Conservation (phyloP, 2,888 invertebrate species). For the Phorcus lineatus region DNA sequence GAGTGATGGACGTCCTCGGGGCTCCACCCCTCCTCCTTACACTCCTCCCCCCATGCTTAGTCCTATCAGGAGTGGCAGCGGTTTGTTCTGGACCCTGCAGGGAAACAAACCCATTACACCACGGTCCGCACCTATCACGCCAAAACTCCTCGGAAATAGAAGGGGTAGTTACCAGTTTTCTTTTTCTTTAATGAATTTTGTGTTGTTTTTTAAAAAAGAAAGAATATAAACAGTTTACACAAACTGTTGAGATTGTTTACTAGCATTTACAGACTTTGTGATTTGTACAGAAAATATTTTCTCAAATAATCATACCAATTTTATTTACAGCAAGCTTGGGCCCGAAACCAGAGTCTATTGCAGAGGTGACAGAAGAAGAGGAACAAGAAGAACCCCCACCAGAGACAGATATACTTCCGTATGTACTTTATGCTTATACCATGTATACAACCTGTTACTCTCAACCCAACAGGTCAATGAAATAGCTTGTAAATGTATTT, state of each 20-base stretch:
- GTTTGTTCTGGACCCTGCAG: slow-evolving; percentile 82
- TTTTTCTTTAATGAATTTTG: background rate
- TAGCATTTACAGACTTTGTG: background rate
- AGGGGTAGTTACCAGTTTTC: slow-evolving; percentile 33
- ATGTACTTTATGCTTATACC: slow-evolving; percentile 44
- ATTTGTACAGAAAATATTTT: background rate
- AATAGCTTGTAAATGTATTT: too few relatives aligned
- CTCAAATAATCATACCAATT: background rate
- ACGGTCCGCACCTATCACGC: slow-evolving; percentile 72
- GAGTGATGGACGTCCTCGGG: slow-evolving; percentile 44
- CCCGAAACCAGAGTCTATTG: slow-evolving; percentile 40
- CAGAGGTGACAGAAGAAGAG: slow-evolving; percentile 41
- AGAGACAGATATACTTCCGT: slow-evolving; percentile 76
- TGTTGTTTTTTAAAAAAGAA: background rate
- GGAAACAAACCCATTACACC: slow-evolving; percentile 60
- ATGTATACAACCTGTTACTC: too few relatives aligned
- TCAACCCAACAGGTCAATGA: too few relatives aligned
- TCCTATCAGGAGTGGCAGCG: slow-evolving; percentile 91
- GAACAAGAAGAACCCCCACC: slow-evolving; percentile 69
- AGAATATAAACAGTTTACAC: background rate
- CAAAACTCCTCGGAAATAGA: slow-evolving; percentile 40
- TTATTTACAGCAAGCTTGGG: slow-evolving; percentile 36
- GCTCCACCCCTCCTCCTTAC: slow-evolving; percentile 80
- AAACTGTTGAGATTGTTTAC: background rate
- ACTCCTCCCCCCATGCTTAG: slow-evolving; percentile 96